phyloP scores from a whole-genome alignment of 2,797 vertebrate species.

The Oreochromis grahami region DNA sequence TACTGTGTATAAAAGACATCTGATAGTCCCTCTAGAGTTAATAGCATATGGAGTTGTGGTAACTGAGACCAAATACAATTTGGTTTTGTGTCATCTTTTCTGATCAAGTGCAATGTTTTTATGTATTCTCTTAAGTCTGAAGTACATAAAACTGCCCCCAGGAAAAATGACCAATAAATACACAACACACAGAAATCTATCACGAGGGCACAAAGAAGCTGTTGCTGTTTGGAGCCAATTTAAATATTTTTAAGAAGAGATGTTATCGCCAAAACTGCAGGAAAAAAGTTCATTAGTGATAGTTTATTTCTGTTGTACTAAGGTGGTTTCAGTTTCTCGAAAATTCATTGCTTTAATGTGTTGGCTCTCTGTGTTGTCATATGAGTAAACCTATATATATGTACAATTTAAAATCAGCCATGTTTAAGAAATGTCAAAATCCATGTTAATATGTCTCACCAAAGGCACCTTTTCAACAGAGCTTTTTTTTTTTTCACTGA shows the following conservation, averaged over 20 bases:
- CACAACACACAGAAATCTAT: background rate
- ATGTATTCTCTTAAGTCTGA: background rate
- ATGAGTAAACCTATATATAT: background rate
- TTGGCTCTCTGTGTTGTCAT: background rate
- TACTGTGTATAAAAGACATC: background rate
- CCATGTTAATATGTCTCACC: background rate
- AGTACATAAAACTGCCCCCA: background rate
- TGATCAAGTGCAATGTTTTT: background rate
- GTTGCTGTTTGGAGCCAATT: background rate
- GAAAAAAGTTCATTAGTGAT: background rate
- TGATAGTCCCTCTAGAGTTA: background rate
- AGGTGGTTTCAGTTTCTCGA: background rate
- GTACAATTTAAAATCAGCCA: background rate
- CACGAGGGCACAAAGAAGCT: background rate
- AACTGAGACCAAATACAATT: slow-evolving; percentile 18
- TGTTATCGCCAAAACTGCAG: background rate
- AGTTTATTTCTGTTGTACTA: background rate
- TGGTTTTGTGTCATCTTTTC: slow-evolving; percentile 31
- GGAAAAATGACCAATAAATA: background rate
- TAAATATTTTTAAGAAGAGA: background rate
- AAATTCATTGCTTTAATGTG: background rate
- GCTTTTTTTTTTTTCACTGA: background rate
- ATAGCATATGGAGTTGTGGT: background rate
- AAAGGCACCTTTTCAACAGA: slow-evolving; percentile 10
- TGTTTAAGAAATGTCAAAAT: background rate